Percentiles rank a stretch among this genome's conserved stretches.
These are phyloP conservation scores for Lasiurus borealis DNA, from an alignment of 2,113 vertebrate genomes.

Conservation along the genomic window DNA sequence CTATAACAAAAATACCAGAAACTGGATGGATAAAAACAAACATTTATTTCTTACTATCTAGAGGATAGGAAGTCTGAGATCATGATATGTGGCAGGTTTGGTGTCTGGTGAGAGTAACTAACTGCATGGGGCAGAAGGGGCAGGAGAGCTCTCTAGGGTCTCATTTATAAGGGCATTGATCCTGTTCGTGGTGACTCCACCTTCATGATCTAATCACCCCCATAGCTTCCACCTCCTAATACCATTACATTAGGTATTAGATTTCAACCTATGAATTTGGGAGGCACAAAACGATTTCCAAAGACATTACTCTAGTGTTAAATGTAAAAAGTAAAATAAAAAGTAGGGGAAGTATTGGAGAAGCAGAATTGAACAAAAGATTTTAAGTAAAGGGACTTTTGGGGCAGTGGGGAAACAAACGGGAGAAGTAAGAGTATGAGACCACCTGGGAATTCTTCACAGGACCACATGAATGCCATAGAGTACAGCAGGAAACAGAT, in stretches of 20 bases:
- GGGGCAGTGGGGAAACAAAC: not conserved
- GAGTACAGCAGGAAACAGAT: not conserved
- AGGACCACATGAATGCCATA: not conserved
- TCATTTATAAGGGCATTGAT: not conserved
- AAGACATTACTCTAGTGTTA: not conserved
- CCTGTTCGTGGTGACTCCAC: not conserved
- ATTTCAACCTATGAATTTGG: not conserved
- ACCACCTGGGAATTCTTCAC: not conserved
- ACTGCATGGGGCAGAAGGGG: not conserved
- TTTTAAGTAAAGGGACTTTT: not conserved
- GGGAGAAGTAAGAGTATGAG: not conserved
- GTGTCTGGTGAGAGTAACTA: not conserved
- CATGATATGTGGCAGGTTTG: not conserved
- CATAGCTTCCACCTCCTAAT: not conserved
- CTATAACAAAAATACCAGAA: not conserved
- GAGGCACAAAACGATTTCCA: not conserved
- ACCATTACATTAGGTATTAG: not conserved
- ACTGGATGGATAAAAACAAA: not conserved
- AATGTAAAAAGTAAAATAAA: not conserved
- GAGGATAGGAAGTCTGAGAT: not conserved
- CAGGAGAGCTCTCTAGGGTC: not conserved
- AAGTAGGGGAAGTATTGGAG: not conserved
- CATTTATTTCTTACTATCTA: not conserved
- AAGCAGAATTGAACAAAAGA: not conserved
- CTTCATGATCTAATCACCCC: not conserved